Conservation (phyloP, 2,888 invertebrate species). For the Leptodirus hochenwartii region DNA sequence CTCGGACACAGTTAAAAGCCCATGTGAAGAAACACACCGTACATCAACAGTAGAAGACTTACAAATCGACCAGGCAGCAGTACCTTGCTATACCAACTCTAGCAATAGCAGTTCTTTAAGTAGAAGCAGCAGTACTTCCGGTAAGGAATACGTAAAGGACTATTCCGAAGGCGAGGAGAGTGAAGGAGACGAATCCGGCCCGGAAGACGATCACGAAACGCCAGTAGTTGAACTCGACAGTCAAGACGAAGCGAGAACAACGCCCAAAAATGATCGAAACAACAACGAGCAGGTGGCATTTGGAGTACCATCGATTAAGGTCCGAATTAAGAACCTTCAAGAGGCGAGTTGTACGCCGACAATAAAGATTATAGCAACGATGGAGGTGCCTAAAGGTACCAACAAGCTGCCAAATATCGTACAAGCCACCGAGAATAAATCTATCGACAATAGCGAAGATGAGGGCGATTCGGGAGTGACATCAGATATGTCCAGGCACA, state of each 20-base stretch:
- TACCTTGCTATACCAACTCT: slow-evolving; percentile 21
- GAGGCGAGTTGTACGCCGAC: slow-evolving; percentile 17
- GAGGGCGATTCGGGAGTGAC: slow-evolving; percentile 55
- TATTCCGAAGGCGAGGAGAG: slow-evolving; percentile 11
- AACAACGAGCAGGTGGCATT: slow-evolving; percentile 14
- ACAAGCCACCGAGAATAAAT: slow-evolving; percentile 6
- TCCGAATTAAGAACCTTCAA: slow-evolving; percentile 23
- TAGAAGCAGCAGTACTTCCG: slow-evolving; percentile 14
- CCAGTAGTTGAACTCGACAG: slow-evolving; percentile 1
- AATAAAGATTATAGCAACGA: slow-evolving; percentile 14
- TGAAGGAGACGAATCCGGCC: slow-evolving; percentile 12
- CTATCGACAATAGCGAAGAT: slow-evolving; percentile 28
- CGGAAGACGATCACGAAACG: slow-evolving; percentile 9
- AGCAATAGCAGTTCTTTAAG: slow-evolving; percentile 21
- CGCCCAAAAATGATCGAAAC: slow-evolving; percentile 10
- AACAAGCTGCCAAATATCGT: neutral
- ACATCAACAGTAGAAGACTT: neutral
- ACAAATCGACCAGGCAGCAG: neutral
- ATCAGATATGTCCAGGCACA: slow-evolving; percentile 47
- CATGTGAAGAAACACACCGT: neutral
- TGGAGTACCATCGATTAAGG: slow-evolving; percentile 21
- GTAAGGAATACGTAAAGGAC: slow-evolving; percentile 10
- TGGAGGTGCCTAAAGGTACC: slow-evolving; percentile 10
- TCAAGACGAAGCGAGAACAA: slow-evolving; percentile 3
- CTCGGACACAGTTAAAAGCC: neutral